These are phyloP conservation scores for Lepidocolaptes lacrymiger DNA, from an alignment of 2,797 vertebrate species.

Conservation along the genomic window DNA sequence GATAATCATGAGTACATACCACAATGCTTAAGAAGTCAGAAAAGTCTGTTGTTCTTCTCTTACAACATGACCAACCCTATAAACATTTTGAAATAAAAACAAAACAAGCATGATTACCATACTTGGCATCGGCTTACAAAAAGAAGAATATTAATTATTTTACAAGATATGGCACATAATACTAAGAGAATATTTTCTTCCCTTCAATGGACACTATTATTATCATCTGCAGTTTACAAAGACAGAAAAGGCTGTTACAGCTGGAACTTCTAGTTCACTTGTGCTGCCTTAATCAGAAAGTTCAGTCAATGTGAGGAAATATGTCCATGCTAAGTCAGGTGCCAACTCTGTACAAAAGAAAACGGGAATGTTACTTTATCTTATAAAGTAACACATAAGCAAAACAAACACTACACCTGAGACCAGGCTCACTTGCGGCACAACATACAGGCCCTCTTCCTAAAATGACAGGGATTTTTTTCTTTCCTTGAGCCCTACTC, in stretches of 20 bases:
- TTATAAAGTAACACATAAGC: not conserved
- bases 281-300: not conserved
- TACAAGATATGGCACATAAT: not conserved
- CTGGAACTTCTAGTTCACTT: not conserved
- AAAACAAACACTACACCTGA: not conserved
- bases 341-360: not conserved
- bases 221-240: not conserved
- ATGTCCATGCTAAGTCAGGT: not conserved
- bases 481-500: not conserved
- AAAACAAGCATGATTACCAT: not conserved
- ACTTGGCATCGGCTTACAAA: not conserved
- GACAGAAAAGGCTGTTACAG: not conserved
- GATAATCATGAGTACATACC: constrained; percentile 78
- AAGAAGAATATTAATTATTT: not conserved
- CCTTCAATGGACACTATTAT: not conserved
- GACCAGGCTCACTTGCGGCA: not conserved
- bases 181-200: not conserved
- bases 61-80: constrained; percentile 98
- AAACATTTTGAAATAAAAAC: constrained; percentile 24
- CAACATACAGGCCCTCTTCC: not conserved
- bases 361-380: not conserved
- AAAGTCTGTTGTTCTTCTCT: constrained; percentile 95
- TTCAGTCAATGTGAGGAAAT: not conserved
- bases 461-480: not conserved
- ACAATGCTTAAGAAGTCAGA: constrained; percentile 97